Percentiles rank a stretch among this genome's conserved stretches.
These are phyloP conservation scores for Physella acuta DNA, from an alignment of 1,140 invertebrate genomes.

Conservation along the genomic window DNA sequence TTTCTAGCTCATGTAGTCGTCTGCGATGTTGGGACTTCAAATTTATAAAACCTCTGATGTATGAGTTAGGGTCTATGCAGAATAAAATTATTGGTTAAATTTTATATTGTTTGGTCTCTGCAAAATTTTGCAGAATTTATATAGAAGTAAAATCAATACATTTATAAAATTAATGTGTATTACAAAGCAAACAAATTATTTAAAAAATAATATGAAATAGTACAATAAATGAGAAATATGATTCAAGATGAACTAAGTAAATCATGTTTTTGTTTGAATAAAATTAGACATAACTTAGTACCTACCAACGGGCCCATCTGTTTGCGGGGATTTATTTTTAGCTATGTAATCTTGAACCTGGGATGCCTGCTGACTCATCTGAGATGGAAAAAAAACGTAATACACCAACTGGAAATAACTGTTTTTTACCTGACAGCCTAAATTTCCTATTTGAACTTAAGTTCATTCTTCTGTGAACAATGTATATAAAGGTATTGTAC, in stretches of 20 bases:
- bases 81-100: not conserved
- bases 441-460: too few relatives aligned
- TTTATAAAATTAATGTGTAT: not conserved
- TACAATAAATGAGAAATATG: not conserved
- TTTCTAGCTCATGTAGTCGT: slow-evolving; percentile 45
- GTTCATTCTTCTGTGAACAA: too few relatives aligned
- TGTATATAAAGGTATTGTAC: too few relatives aligned
- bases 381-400: too few relatives aligned
- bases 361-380: slow-evolving; percentile 44
- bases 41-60: slow-evolving; percentile 36
- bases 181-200: not conserved
- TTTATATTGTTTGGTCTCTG: not conserved
- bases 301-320: slow-evolving; percentile 49
- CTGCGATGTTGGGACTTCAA: slow-evolving; percentile 45
- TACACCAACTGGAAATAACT: too few relatives aligned
- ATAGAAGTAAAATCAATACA: not conserved
- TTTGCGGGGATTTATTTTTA: slow-evolving; percentile 40
- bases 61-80: slow-evolving; percentile 50
- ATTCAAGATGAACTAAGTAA: not conserved
- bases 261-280: not conserved
- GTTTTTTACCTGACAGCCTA: too few relatives aligned
- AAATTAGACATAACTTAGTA: not conserved
- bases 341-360: slow-evolving; percentile 42
- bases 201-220: not conserved
- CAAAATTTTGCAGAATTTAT: too few relatives aligned